These are phyloP conservation scores for Tragelaphus scriptus DNA, from an alignment of 2,113 vertebrate genomes.

Conservation along the genomic window DNA sequence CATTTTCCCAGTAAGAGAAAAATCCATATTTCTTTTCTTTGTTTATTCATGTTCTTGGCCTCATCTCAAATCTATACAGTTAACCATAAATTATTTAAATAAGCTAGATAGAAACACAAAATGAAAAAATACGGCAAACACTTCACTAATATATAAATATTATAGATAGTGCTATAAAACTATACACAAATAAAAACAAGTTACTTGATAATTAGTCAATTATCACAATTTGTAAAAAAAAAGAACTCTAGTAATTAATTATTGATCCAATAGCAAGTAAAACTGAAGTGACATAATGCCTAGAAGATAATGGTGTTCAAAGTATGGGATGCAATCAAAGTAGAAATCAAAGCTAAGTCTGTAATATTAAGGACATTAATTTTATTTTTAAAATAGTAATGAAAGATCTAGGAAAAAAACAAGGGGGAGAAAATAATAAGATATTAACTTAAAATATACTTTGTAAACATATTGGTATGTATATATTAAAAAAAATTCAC, in stretches of 20 bases:
- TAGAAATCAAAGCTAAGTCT: neutral
- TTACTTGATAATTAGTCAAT: neutral
- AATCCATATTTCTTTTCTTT: neutral
- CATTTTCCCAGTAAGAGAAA: neutral
- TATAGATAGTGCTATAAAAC: neutral
- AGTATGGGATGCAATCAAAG: neutral
- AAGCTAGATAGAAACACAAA: neutral
- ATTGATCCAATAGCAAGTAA: neutral
- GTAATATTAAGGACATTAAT: neutral
- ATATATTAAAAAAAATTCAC: rapidly evolving
- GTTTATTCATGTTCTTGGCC: neutral
- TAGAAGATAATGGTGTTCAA: neutral
- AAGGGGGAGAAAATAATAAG: neutral
- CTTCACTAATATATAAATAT: neutral
- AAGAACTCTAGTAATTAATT: neutral
- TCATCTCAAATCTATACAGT: neutral
- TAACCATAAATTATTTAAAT: neutral
- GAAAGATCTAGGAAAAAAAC: neutral
- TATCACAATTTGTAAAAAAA: neutral
- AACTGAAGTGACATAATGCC: neutral
- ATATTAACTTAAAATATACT: neutral
- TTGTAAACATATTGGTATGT: neutral
- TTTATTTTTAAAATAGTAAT: neutral
- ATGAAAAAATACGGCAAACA: neutral
- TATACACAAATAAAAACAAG: neutral